Percentiles rank a stretch among this genome's conserved stretches.
Evolutionary conservation across 2,888 invertebrate genomes (phyloP).

Genomic region (Nephrocerus scutellatus): DNA sequence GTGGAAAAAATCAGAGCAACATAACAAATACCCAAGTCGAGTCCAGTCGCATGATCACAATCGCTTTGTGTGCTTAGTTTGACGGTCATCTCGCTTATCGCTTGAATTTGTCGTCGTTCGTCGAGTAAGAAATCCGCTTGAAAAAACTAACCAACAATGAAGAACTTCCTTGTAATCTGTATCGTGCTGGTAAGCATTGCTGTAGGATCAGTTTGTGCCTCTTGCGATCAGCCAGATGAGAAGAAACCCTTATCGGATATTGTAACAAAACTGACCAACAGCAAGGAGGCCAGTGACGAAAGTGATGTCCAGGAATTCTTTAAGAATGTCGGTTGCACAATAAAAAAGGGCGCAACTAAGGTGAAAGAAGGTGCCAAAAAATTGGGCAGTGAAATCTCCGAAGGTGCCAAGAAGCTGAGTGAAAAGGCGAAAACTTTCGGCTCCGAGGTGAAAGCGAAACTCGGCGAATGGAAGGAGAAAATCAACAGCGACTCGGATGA

Average conservation of each 20-base stretch:
- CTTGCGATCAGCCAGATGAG: slow-evolving; percentile 33
- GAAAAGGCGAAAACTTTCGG: slow-evolving; percentile 38
- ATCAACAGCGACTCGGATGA: slow-evolving; percentile 33
- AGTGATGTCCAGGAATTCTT: slow-evolving; percentile 36
- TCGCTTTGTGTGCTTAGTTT: no score
- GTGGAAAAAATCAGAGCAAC: no score
- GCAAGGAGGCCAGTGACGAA: slow-evolving; percentile 25
- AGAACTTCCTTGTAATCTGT: slow-evolving; percentile 18
- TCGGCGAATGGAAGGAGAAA: slow-evolving; percentile 37
- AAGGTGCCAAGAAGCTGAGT: slow-evolving; percentile 36
- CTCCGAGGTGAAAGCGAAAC: slow-evolving; percentile 34
- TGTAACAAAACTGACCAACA: slow-evolving; percentile 25
- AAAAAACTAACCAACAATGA: slow-evolving; percentile 17
- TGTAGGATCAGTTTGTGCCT: slow-evolving; percentile 14
- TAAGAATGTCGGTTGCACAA: slow-evolving; percentile 37
- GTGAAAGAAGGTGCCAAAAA: slow-evolving; percentile 37
- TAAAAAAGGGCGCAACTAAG: slow-evolving; percentile 36
- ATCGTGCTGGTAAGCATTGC: slow-evolving; percentile 22
- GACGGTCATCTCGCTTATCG: no score
- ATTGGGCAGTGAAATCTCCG: slow-evolving; percentile 35
- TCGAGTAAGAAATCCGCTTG: neutral
- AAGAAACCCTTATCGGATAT: slow-evolving; percentile 25
- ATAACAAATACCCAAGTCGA: no score
- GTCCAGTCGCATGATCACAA: no score
- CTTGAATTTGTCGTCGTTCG: no score